Evolutionary conservation across 2,797 vertebrate species (phyloP).

Genomic region (Poecile montanus): DNA sequence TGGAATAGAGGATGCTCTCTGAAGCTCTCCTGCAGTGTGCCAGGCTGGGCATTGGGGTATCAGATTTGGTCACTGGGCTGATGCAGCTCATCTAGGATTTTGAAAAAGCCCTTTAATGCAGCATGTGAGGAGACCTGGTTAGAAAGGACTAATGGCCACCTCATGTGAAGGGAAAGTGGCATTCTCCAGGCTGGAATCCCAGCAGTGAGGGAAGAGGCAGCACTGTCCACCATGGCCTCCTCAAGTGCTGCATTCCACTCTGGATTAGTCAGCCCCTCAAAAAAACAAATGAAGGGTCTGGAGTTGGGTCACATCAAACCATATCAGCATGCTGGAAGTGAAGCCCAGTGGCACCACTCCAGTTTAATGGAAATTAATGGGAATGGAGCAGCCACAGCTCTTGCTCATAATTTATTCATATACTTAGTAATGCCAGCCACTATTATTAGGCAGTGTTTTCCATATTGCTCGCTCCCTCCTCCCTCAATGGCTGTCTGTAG

Average conservation of each 20-base stretch:
- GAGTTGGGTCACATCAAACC: background rate
- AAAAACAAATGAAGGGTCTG: background rate
- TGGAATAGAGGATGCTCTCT: background rate
- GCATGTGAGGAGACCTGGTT: background rate
- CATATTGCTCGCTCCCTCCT: background rate
- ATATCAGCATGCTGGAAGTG: rapidly evolving
- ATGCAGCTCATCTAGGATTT: background rate
- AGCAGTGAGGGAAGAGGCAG: background rate
- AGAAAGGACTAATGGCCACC: background rate
- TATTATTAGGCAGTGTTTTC: constrained; percentile 39
- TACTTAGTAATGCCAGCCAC: background rate
- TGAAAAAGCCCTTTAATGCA: background rate
- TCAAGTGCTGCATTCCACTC: background rate
- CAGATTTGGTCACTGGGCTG: background rate
- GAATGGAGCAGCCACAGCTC: constrained; percentile 2
- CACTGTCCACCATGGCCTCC: background rate
- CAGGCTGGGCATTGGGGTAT: rapidly evolving
- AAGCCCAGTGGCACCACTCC: background rate
- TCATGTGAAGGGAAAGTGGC: background rate
- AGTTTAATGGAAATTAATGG: constrained; percentile 3
- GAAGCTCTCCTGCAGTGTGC: background rate
- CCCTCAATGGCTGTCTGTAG: background rate
- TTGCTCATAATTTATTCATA: constrained; percentile 48
- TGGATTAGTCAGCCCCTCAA: background rate
- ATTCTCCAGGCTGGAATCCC: background rate